phyloP scores from a whole-genome alignment of 2,797 vertebrate genomes.

The Ptychobarbus kaznakovi region DNA sequence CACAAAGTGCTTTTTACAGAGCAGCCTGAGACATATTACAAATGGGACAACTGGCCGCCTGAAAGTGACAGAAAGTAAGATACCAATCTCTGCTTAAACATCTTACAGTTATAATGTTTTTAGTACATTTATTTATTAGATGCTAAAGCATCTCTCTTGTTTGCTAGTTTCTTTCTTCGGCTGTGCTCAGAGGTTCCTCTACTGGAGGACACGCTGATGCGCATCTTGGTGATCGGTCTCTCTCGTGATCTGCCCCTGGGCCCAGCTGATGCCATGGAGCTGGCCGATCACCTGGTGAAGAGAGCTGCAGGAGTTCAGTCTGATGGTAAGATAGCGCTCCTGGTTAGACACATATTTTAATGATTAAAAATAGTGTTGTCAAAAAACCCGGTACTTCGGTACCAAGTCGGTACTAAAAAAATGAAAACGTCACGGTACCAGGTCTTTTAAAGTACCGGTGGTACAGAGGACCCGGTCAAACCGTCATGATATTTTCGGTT shows the following conservation, averaged over 20 bases:
- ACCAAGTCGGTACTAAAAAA: too few relatives aligned
- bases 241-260: constrained; percentile 94
- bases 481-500: too few relatives aligned
- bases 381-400: too few relatives aligned
- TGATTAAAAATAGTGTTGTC: not conserved
- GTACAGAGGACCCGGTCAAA: too few relatives aligned
- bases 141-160: not conserved
- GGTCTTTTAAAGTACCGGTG: too few relatives aligned
- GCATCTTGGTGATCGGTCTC: constrained; percentile 93
- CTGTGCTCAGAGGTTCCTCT: constrained; percentile 98
- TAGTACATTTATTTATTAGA: not conserved
- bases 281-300: constrained; percentile 96
- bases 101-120: not conserved
- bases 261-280: constrained; percentile 96
- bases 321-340: constrained; percentile 78
- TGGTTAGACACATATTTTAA: not conserved
- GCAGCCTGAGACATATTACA: constrained; percentile 98
- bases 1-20: constrained; percentile 99
- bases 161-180: constrained; percentile 92
- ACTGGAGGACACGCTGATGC: constrained; percentile 96
- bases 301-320: constrained; percentile 93
- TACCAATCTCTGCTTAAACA: not conserved
- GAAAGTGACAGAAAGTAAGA: constrained; percentile 99
- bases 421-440: too few relatives aligned
- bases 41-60: constrained; percentile 99